Evolutionary conservation across 2,888 invertebrate genomes (phyloP), one percentile per base, ranked within the genome.

Genomic region (Antitype chi): DNA sequence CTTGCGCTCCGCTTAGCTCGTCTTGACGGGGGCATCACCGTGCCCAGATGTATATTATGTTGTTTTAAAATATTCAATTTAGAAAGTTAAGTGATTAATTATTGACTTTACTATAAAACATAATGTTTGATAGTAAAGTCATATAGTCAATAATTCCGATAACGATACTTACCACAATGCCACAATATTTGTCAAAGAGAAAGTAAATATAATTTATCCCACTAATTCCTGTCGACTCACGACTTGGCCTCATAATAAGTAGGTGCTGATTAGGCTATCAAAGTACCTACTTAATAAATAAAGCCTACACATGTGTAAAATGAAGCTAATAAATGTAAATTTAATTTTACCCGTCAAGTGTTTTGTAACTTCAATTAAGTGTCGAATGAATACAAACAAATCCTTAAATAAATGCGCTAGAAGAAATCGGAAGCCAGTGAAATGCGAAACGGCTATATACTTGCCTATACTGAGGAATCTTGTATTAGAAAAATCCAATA

Each of bases 341-440:
- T 70, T 32, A 1, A 59, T n/a, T 38, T 73, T 70, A 23, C 47
- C 23, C 38, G 67, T 70, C 59, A 74, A 86, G 52, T 25, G 15
- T 72, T 76, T 71, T 63, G 68, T 52, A 67, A 63, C 67, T 62
- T 74, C 62, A 64, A 69, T 74, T 79, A 63, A 78, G 81, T 74
- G 74, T 79, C 74, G 43, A 81, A 57, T 62, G 60, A 78, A 77
- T 59, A 20, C 76, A 81, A 84, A 84, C 76, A 79, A 86, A 81
- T 66, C 72, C 71, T 76, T 76, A 72, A 74, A 69, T 64, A 83
- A 82, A 80, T 76, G 63, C 75, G 68, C 57, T 76, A 62, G 64
- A 83, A 80, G 63, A 78, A 87, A 87, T 85, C 68, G 68, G 70
- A 80, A 79, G 76, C 79, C 80, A 77, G 68, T 72, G 78, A 86